A percentile compares a stretch with the other conserved stretches of the same genome.
Conservation (phyloP, 64 coral and sea anemone genomes). For the Catalaphyllia jardinei region DNA sequence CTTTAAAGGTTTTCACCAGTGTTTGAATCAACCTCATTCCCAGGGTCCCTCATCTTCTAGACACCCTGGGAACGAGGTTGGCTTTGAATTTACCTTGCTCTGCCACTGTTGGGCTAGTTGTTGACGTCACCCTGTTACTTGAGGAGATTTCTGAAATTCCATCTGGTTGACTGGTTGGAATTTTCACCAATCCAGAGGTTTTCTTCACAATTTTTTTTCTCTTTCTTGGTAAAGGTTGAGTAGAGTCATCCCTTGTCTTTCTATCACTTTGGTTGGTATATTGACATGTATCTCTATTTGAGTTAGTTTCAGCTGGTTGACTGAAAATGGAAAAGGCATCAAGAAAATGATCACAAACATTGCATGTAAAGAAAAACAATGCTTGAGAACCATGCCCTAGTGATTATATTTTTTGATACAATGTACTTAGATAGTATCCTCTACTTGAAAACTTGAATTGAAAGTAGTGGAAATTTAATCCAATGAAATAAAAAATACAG, state of each 20-base stretch:
- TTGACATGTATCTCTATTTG: neutral
- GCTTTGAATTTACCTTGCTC: constrained; percentile 4
- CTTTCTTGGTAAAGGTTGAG: neutral
- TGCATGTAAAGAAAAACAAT: neutral
- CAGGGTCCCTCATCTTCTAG: no score
- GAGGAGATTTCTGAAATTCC: neutral
- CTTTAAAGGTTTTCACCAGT: neutral
- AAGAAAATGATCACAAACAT: neutral
- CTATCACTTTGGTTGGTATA: neutral
- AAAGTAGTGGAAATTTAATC: no score
- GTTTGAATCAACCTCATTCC: no score
- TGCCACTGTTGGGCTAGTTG: constrained; percentile 22
- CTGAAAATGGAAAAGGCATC: neutral
- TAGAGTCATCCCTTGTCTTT: neutral
- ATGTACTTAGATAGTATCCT: no score
- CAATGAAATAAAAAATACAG: no score
- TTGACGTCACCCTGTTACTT: constrained; percentile 55
- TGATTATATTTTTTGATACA: no score
- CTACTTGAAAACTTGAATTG: no score
- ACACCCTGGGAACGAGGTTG: no score
- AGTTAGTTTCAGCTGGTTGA: neutral
- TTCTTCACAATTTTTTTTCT: constrained; percentile 6
- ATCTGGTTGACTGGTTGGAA: neutral
- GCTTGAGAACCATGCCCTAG: no score
- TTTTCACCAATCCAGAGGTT: neutral